Conservation (phyloP, 2,113 vertebrate species). For the Dromaius novaehollandiae region DNA sequence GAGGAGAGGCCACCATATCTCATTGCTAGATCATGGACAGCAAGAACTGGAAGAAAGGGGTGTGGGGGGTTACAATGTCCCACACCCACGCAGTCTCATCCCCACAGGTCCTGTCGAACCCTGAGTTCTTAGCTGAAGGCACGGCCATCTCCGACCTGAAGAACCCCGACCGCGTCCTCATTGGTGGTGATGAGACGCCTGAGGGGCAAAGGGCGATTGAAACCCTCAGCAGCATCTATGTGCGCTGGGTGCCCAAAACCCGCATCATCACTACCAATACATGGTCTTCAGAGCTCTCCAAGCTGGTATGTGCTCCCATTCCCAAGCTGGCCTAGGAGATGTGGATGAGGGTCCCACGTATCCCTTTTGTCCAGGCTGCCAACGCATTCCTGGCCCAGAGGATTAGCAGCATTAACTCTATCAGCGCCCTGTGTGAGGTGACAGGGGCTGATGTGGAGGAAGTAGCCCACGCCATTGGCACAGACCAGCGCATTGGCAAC, state of each 20-base stretch:
- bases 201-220: background rate
- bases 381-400: background rate
- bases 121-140: background rate
- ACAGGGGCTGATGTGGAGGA: background rate
- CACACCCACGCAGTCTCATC: background rate
- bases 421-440: background rate
- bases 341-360: fast-evolving
- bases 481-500: background rate
- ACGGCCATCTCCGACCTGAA: background rate
- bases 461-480: background rate
- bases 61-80: fast-evolving
- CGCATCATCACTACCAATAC: background rate
- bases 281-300: background rate
- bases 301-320: background rate
- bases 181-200: background rate
- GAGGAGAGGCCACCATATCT: too few species aligned
- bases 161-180: background rate
- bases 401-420: slow-evolving; percentile 3
- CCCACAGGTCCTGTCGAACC: background rate
- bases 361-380: background rate
- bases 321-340: background rate
- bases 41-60: fast-evolving
- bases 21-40: fast-evolving
- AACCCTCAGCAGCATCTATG: background rate
- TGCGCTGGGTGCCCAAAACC: background rate